Base-by-base conservation (phyloP, 1,140 invertebrate genomes). In the Drosophila melanica region DNA sequence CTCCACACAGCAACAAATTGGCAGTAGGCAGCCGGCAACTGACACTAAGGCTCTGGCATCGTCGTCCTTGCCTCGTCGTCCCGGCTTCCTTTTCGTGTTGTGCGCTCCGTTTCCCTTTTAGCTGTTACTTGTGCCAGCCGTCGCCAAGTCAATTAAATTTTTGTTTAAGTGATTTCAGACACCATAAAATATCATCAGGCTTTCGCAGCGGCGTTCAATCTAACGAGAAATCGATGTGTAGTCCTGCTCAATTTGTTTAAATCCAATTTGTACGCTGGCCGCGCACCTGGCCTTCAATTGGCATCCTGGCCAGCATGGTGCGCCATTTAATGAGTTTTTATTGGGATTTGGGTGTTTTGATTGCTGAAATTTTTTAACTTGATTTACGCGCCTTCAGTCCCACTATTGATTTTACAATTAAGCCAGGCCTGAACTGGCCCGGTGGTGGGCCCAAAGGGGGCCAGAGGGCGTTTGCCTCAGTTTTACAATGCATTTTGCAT, bases 401-500 rank as follows among this genome's bases (percentile, higher is more conserved):
- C 78, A 75, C 79, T 87, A 87, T 87, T 89, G 82, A 87, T 87
- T 87, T 87, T 87, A 72, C 84, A 87, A 87, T 87, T 87, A 87
- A 79, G 82, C 75, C 20, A 1, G n/a, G n/a, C n/a, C 1, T 14
- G 50, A 8, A 9, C 33, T 35, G 33, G 27, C 27, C 27, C 5
- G 0, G 27, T 0, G 7, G 30, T n/a, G n/a, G n/a, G n/a, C n/a
- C n/a, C n/a, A 7, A 1, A 0, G 8, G 2, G 9, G 33, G 33
- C 0, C 2, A 0, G 8, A 6, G 30, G 12, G 57, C 16, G 27
- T 3, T 30, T 57, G 67, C 41, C 35, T 64, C 30, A 23, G 33
- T 48, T 18, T 48, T 51, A 62, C 81, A 87, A 81, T 87, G 84
- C 82, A 87, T 89, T 89, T 87, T 89, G 82, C 84, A 89, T 87